Base-by-base conservation (phyloP, 2,888 invertebrate genomes). In the Pollenia amentaria region DNA sequence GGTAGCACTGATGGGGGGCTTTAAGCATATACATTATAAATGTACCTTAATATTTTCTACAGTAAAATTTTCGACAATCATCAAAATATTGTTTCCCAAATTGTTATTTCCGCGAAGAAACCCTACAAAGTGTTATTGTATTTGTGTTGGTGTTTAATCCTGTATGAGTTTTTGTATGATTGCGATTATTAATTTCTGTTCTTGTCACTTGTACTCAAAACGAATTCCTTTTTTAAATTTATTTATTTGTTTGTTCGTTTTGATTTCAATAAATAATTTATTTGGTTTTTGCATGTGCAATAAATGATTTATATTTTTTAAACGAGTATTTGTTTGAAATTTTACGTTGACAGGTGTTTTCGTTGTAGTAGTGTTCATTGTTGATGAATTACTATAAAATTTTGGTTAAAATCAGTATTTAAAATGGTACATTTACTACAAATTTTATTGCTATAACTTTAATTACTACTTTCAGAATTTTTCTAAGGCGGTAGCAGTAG, bases 181-280 rank as follows among this genome's bases (percentile, higher is more conserved):
- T 73, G 40, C 42, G 29, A 48, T 53, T 46, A 40, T 69, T 82
- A 82, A 75, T 75, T 62, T 82, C 67, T 85, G 84, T 76, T 80
- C 55, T 16, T 85, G 84, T 85, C 84, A 85, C 76, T 64, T 76
- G 69, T 62, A 42, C 79, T 80, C 55, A 85, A 80, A 69, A 62
- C 14, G 75, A 69, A 80, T 46, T 72, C 72, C 62, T 18, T 72
- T 62, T 55, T 42, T n/a, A 44, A 53, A 72, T 72, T 69, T 51
- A n/a, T 64, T 57, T 62, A 38, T 62, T 64, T 83, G 11, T 70
- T 55, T 64, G 65, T 73, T 73, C 16, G 51, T 84, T 75, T 75
- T 46, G 64, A 69, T 79, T 53, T 48, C 67, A 55, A 79, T 70
- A 75, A 84, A 75, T 84, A 70, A 70, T 82, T 67, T 57, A 38